Base-by-base conservation (phyloP, 1,140 invertebrate genomes). In the Drosophila sp. region DNA sequence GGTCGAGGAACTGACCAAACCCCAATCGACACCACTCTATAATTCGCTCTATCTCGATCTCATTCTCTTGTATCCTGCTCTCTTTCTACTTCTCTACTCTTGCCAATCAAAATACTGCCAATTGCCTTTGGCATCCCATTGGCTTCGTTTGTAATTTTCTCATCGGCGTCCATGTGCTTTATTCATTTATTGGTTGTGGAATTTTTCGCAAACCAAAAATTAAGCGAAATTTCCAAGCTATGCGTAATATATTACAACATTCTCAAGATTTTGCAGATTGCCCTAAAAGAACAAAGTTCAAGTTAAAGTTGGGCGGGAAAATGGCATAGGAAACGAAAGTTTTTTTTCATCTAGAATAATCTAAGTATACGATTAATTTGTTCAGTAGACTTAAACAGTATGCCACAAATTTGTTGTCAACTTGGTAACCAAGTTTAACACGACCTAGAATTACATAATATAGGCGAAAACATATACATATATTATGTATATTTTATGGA, bases 71-170 rank as follows among this genome's bases (percentile, higher is more conserved):
- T 18, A 6, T 16, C 14, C 3, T n/a, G n/a, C n/a, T n/a, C n/a
- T n/a, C n/a, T n/a, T 7, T 43, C 16, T 1, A 16, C 18, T 2
- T 43, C 16, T 21, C 2, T 18, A 1, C 13, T 9, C 7, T 43
- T 21, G 2, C 8, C 41, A 18, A 4, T 41, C 13, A 46, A 14
- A 18, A 38, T 21, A 51, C 36, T 61, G 43, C 11, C 29, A 74
- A 77, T 77, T 77, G 65, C 72, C 65, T 61, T 64, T 65, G 75
- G 75, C 75, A 36, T 75, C 54, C 48, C 75, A 64, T 65, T 75
- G 72, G 65, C 64, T 59, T 64, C 34, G 38, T 63, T 63, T 74
- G 57, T 69, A 70, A 76, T 76, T 76, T 74, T 40, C 64, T 21
- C 71, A 38, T 25, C 51, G 58, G 65, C 56, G 65, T 72, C 32